phyloP scores from a whole-genome alignment of 1,140 invertebrate genomes.

The Lordiphosa stackelbergi region DNA sequence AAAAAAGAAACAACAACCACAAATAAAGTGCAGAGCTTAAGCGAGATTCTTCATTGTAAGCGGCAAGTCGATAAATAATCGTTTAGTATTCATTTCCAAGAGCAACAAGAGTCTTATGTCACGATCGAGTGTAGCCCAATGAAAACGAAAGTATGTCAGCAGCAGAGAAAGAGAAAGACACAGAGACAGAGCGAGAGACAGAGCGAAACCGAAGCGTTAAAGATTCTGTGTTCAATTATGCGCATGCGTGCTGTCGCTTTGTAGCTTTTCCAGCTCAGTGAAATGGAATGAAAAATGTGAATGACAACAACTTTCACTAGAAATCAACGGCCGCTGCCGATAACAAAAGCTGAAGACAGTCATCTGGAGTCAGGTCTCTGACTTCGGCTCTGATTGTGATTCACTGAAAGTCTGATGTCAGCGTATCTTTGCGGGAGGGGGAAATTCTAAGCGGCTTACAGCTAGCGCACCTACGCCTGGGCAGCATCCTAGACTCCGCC shows the following conservation, averaged over 20 bases:
- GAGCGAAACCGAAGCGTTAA: constrained; percentile 44
- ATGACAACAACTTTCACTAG: constrained; percentile 68
- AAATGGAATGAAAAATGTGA: constrained; percentile 60
- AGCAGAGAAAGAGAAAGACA: constrained; percentile 9
- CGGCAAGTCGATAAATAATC: constrained; percentile 57
- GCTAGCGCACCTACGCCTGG: constrained; percentile 11
- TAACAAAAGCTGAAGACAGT: constrained; percentile 40
- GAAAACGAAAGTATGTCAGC: constrained; percentile 71
- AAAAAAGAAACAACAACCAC: constrained; percentile 36
- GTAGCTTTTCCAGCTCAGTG: constrained; percentile 45
- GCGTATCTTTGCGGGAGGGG: background rate
- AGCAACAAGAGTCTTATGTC: constrained; percentile 57
- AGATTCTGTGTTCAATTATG: constrained; percentile 50
- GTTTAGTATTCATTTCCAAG: constrained; percentile 65
- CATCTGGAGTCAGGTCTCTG: background rate
- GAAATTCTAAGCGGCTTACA: constrained; percentile 60
- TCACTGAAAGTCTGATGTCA: constrained; percentile 10
- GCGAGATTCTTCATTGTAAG: constrained; percentile 11
- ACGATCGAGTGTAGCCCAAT: constrained; percentile 48
- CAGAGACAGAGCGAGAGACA: background rate
- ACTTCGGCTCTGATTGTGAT: constrained; percentile 19
- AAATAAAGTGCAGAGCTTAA: constrained; percentile 48
- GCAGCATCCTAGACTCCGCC: constrained; percentile 32
- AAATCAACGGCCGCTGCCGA: constrained; percentile 40
- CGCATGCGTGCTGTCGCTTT: constrained; percentile 46